Percentiles rank a stretch among this genome's conserved stretches.
Conservation (phyloP, 2,888 invertebrate genomes). For the Sympetrum striolatum region DNA sequence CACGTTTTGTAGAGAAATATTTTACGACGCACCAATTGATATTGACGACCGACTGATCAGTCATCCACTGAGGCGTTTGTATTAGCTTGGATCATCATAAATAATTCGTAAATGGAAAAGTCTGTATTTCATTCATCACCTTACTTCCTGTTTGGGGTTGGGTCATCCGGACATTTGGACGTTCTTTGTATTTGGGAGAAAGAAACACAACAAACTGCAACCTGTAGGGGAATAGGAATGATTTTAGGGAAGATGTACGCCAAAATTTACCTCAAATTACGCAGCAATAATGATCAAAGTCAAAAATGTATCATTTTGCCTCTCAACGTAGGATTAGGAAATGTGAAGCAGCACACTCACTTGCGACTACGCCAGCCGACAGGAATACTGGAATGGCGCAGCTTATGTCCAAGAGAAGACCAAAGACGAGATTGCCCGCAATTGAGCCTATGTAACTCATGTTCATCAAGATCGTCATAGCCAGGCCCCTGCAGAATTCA, state of each 20-base stretch:
- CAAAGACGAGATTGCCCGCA: slow-evolving; percentile 77
- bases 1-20: too few species aligned
- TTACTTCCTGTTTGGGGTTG: background rate
- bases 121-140: too few species aligned
- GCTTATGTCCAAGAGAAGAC: slow-evolving; percentile 80
- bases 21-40: too few species aligned
- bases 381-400: slow-evolving; percentile 77
- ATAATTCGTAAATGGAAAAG: too few species aligned
- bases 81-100: too few species aligned
- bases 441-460: slow-evolving; percentile 80
- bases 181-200: slow-evolving; percentile 78
- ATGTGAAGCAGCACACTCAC: background rate
- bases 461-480: slow-evolving; percentile 79
- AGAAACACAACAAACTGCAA: slow-evolving; percentile 75
- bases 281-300: background rate
- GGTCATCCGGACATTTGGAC: slow-evolving; percentile 51
- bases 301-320: too few species aligned
- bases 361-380: slow-evolving; percentile 62
- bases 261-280: background rate
- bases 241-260: background rate
- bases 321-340: too few species aligned
- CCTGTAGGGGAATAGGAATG: slow-evolving; percentile 62
- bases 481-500: slow-evolving; percentile 73
- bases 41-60: too few species aligned
- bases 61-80: too few species aligned